Percentiles rank a stretch among this genome's conserved stretches.
These are phyloP conservation scores for Catocala sponsa DNA, from an alignment of 2,888 invertebrate genomes.

Conservation along the genomic window DNA sequence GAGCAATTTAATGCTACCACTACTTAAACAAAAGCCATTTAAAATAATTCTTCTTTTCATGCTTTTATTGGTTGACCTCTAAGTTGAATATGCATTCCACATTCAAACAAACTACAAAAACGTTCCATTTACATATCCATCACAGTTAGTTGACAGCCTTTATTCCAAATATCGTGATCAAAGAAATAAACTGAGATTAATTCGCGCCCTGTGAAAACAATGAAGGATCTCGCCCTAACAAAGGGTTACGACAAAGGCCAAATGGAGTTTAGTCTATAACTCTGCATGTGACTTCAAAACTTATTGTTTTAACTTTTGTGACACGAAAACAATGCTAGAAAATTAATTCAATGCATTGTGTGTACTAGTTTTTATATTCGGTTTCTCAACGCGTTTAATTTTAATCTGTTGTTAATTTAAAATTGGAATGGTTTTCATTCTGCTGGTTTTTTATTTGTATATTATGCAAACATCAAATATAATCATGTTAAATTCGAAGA, in stretches of 20 bases:
- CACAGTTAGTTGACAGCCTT: slow-evolving; percentile 76
- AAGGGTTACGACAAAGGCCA: slow-evolving; percentile 78
- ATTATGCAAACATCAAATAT: no score
- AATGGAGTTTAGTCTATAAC: slow-evolving; percentile 80
- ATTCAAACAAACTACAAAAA: slow-evolving; percentile 54
- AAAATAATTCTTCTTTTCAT: not conserved
- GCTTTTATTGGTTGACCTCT: slow-evolving; percentile 47
- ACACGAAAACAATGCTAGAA: slow-evolving; percentile 74
- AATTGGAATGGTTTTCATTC: not conserved
- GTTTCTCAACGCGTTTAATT: slow-evolving; percentile 29
- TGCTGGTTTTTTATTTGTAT: no score
- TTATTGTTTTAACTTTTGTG: slow-evolving; percentile 81
- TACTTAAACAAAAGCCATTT: not conserved
- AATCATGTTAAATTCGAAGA: no score
- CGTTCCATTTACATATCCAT: slow-evolving; percentile 78
- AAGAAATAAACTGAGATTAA: slow-evolving; percentile 86
- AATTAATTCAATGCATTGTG: slow-evolving; percentile 74
- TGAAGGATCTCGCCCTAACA: slow-evolving; percentile 67
- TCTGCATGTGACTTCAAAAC: slow-evolving; percentile 84
- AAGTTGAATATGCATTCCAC: slow-evolving; percentile 40
- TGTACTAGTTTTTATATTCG: slow-evolving; percentile 40
- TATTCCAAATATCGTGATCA: slow-evolving; percentile 79
- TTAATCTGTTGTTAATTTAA: slow-evolving; percentile 16
- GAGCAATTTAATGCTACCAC: no score
- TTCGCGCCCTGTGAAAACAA: slow-evolving; percentile 82